Base-by-base conservation (phyloP, 2,113 vertebrate genomes). In the Podarcis muralis region DNA sequence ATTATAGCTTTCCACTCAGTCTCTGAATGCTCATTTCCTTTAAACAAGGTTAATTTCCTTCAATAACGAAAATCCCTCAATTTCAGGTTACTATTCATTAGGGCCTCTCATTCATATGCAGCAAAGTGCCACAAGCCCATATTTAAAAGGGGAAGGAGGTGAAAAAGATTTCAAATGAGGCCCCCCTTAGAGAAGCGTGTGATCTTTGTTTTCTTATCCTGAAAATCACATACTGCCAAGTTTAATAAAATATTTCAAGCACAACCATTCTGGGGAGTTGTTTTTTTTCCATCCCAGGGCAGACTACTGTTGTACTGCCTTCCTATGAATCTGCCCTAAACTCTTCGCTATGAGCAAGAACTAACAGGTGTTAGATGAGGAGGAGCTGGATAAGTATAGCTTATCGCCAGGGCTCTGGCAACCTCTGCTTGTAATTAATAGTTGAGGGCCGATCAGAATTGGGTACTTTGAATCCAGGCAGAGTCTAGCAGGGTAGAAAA, bases 1-100 rank as follows among this genome's bases (percentile, higher is more conserved):
- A 95, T 96, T 95, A 96, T 95, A 90, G 94, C 94, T 95, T 95
- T 95, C 93, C 84, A 93, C 90, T 96, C 88, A 91, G 93, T 91
- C 90, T 95, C 94, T 92, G 94, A 96, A 96, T 91, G 90, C 89
- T 91, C 90, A 88, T 94, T 95, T 96, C 92, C 95, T 95, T 92
- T 90, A 83, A 95, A 88, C 0, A 84, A 90, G 86, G 87, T 95
- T 95, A 91, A 94, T 95, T 96, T 94, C 91, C 95, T 93, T 95
- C 94, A 95, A 95, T 93, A 94, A 94, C 88, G 92, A 95, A 91
- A 94, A 94, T 91, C 92, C 81, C 86, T 88, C 80, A 11, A n/a
- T 94, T 93, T 87, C 86, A 91, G 89, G 90, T 92, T 94, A 94
- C 93, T 92, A 81, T 88, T 94, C 90, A 88, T 94, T 93, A 94